Conservation (phyloP, 2,797 vertebrate species). For the Dromococcyx pavoninus region DNA sequence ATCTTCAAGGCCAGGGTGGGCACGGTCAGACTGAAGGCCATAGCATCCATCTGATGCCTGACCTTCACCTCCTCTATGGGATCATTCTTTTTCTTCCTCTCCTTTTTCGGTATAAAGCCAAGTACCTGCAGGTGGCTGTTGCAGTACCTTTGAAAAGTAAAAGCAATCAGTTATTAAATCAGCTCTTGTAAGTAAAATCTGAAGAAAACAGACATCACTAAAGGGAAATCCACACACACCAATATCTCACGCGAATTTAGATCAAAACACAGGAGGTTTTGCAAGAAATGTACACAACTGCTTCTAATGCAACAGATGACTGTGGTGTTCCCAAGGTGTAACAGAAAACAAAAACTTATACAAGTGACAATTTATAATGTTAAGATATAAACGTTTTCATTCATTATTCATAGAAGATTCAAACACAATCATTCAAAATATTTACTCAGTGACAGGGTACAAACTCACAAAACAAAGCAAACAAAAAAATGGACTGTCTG, state of each 20-base stretch:
- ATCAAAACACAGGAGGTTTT: not conserved
- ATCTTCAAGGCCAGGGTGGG: conserved; percentile 93
- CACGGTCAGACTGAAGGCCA: conserved; percentile 96
- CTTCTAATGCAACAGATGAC: not conserved
- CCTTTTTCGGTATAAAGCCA: conserved; percentile 99
- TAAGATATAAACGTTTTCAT: not conserved
- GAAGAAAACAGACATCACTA: not conserved
- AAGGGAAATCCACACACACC: not conserved
- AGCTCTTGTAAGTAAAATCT: not conserved
- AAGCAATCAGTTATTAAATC: conserved; percentile 8
- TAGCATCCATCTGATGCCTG: conserved; percentile 91
- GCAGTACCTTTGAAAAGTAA: conserved; percentile 88
- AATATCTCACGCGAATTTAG: not conserved
- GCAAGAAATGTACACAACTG: not conserved
- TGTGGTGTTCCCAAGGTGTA: not conserved
- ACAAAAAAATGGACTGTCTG: not conserved
- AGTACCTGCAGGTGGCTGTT: conserved; percentile 99
- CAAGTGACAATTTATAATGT: not conserved
- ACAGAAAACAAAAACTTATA: not conserved
- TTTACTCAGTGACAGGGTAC: not conserved
- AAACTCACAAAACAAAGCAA: not conserved
- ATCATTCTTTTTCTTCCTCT: conserved; percentile 99
- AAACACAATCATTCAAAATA: not conserved
- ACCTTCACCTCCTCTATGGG: conserved; percentile 91
- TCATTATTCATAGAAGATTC: not conserved